Base-by-base conservation (phyloP, 1,140 invertebrate genomes). In the Laodelphax striatellus region DNA sequence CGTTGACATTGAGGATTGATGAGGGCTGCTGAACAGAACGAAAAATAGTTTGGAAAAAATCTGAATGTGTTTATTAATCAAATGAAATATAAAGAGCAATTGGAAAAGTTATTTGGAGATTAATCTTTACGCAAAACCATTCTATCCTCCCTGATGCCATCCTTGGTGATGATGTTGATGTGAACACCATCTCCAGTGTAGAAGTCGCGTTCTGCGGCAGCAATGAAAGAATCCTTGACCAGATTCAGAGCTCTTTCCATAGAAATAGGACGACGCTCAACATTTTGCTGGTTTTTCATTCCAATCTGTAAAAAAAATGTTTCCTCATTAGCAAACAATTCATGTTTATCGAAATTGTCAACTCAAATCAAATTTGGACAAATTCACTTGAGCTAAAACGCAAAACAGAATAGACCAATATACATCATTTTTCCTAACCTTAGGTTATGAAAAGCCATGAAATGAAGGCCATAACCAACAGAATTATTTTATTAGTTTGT, bases 181-280 rank as follows among this genome's bases (percentile, higher is more conserved):
- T 80, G 73, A 64, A 98, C 84, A 52, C 83, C 83, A 79, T 99
- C 97, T 60, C 97, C 97, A 69, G 93, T 97, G 68, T 94, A 89
- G 65, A 97, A 98, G 72, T 99, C 95, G 73, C 97, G 82, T 71
- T 99, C 97, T 58, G 95, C 89, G 41, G 95, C 94, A 57, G 94
- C 94, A 63, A 94, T 94, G 70, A 98, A 99, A 0, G 90, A 88
- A 79, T 99, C 97, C 68, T 94, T 96, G 2, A 97, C 76, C 14
- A 99, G 76, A 21, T 79, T 75, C 9, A 95, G 70, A 5, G 94
- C 95, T 65, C 85, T 86, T 52, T 96, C 93, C 66, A 81, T 72
- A 10, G 84, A 81, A 3, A 97, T 68, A 1, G 80, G 79, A 16
- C 72, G 71, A 38, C 74, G 70, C 11, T 78, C 78, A 1, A 82